Percentiles rank a stretch among this genome's conserved stretches.
Evolutionary conservation across 1,140 invertebrate species (phyloP).

Genomic region (Diuraphis noxia): DNA sequence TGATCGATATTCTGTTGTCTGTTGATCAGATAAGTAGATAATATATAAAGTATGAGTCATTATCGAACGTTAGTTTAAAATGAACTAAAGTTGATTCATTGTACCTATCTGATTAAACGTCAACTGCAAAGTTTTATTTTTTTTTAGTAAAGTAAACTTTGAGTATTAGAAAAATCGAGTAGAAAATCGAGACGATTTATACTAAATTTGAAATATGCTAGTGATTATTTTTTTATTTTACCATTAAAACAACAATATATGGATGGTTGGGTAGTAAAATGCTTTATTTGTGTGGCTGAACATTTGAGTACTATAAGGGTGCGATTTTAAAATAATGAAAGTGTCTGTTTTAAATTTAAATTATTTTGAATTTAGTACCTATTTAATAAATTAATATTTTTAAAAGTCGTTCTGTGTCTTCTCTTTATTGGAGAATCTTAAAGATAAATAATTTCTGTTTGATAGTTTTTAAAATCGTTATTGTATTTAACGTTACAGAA

Average conservation of each 20-base stretch:
- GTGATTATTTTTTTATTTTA: not conserved
- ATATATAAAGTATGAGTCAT: not conserved
- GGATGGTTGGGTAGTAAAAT: not conserved
- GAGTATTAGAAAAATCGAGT: not conserved
- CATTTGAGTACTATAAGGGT: not conserved
- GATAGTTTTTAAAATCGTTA: not conserved
- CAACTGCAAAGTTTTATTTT: not conserved
- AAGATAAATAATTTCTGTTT: not conserved
- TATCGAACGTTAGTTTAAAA: not conserved
- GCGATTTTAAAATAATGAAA: too few species aligned
- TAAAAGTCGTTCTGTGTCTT: not conserved
- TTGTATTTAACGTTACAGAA: not conserved
- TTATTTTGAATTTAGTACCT: not conserved
- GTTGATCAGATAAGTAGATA: not conserved
- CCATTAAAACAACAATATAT: not conserved
- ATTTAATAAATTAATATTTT: not conserved
- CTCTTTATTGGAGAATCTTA: not conserved
- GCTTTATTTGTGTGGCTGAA: not conserved
- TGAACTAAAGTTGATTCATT: not conserved
- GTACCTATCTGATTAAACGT: not conserved
- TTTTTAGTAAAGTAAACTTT: not conserved
- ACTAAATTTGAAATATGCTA: not conserved
- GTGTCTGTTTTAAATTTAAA: not conserved
- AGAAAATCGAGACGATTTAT: not conserved
- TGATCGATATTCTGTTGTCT: not conserved